phyloP scores from a whole-genome alignment of 1,140 invertebrate species.

The Adelges cooleyi region DNA sequence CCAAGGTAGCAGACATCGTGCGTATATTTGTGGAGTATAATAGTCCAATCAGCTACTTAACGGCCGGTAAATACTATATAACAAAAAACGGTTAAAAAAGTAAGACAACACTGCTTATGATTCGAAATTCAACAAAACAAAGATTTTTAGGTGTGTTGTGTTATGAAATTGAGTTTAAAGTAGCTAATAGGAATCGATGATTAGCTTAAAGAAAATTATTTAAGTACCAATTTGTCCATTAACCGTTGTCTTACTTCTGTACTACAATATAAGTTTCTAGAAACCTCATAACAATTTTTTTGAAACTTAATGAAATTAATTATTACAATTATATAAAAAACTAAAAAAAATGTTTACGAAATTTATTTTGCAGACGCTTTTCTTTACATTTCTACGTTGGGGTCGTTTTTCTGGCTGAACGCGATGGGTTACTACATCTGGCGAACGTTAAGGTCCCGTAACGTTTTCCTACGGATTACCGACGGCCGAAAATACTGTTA shows the following conservation, averaged over 20 bases:
- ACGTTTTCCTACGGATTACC: conserved; percentile 68
- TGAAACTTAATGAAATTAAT: too few species aligned
- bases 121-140: too few species aligned
- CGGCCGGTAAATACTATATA: conserved; percentile 55
- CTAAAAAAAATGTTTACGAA: too few species aligned
- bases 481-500: conserved; percentile 74
- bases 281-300: too few species aligned
- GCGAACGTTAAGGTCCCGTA: conserved; percentile 71
- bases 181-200: too few species aligned
- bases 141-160: background rate
- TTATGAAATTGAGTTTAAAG: background rate
- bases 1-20: conserved; percentile 62
- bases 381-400: conserved; percentile 57
- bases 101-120: too few species aligned
- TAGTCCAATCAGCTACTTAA: conserved; percentile 62
- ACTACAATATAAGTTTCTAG: too few species aligned
- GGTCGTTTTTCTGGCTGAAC: conserved; percentile 72
- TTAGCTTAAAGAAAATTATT: too few species aligned
- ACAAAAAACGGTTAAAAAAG: too few species aligned
- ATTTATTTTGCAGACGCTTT: conserved; percentile 56
- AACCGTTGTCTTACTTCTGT: too few species aligned
- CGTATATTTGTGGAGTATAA: conserved; percentile 66
- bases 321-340: too few species aligned
- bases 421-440: conserved; percentile 73
- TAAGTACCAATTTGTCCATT: too few species aligned